phyloP scores from a whole-genome alignment of 1,140 invertebrate species.

The Bicyclus anynana region DNA sequence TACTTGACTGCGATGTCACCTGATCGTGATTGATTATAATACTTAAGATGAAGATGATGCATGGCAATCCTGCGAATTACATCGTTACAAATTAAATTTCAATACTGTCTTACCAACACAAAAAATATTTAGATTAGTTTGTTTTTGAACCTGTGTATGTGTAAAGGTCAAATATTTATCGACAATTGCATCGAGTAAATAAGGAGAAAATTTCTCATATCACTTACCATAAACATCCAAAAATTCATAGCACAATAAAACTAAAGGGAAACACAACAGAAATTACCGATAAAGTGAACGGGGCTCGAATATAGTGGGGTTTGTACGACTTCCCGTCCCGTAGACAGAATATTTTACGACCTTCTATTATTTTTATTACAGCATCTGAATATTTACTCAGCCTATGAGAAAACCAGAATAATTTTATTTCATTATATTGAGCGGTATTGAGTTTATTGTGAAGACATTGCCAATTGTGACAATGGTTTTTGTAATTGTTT shows the following conservation, averaged over 20 bases:
- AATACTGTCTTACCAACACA: too few species aligned
- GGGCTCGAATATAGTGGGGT: slow-evolving; percentile 19
- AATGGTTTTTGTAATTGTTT: too few species aligned
- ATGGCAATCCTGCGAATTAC: too few species aligned
- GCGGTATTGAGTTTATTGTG: neutral
- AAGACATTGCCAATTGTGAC: neutral
- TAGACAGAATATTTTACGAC: slow-evolving; percentile 18
- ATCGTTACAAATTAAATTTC: too few species aligned
- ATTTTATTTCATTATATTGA: neutral
- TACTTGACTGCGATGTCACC: too few species aligned
- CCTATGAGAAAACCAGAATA: neutral
- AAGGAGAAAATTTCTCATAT: neutral
- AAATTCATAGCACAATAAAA: slow-evolving; percentile 18
- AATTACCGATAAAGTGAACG: slow-evolving; percentile 26
- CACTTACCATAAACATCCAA: slow-evolving; percentile 7
- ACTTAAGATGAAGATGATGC: too few species aligned
- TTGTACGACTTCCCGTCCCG: slow-evolving; percentile 20
- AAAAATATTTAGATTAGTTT: too few species aligned
- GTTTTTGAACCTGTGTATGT: too few species aligned
- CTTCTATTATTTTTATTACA: slow-evolving; percentile 20
- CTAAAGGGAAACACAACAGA: slow-evolving; percentile 16
- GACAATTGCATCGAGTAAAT: too few species aligned
- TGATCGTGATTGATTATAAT: too few species aligned
- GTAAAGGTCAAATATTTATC: too few species aligned
- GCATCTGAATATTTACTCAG: slow-evolving; percentile 8